A percentile compares a stretch with the other conserved stretches of the same genome.
phyloP scores from a whole-genome alignment of 2,888 invertebrate species.

The Drosophila cognata region DNA sequence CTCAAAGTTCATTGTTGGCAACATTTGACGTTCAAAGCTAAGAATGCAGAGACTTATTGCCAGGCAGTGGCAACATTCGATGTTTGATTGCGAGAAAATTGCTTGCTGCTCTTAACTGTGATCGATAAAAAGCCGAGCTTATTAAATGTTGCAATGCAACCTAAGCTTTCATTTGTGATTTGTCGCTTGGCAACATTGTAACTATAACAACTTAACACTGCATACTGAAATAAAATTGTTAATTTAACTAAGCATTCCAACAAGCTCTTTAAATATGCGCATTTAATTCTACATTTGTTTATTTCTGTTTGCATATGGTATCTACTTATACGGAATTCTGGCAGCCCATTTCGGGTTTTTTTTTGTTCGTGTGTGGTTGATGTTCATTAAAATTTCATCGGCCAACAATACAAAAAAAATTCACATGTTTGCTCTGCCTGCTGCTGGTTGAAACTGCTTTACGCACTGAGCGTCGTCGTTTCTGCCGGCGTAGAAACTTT shows the following conservation, averaged over 20 bases:
- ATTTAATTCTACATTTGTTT: constrained; percentile 34
- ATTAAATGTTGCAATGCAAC: neutral
- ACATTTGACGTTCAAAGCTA: neutral
- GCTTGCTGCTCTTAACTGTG: neutral
- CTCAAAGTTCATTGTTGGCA: neutral
- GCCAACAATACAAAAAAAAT: constrained; percentile 27
- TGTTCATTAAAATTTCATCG: constrained; percentile 65
- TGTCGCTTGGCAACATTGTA: neutral
- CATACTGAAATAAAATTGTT: neutral
- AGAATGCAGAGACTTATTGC: neutral
- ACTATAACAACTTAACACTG: neutral
- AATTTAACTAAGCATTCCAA: neutral
- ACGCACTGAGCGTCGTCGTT: constrained; percentile 37
- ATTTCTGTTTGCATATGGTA: constrained; percentile 23
- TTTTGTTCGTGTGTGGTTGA: constrained; percentile 11
- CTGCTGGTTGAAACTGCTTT: constrained; percentile 61
- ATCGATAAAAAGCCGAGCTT: neutral
- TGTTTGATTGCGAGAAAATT: neutral
- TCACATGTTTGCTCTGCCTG: constrained; percentile 33
- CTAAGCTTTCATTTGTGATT: neutral
- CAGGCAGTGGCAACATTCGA: neutral
- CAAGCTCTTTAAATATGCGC: constrained; percentile 41
- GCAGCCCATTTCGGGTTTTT: constrained; percentile 26
- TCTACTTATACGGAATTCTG: neutral
- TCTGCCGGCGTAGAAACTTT: constrained; percentile 16